A percentile compares a stretch with the other conserved stretches of the same genome.
These are phyloP conservation scores for Eledone cirrhosa DNA, from an alignment of 2,888 invertebrate genomes.

Conservation along the genomic window DNA sequence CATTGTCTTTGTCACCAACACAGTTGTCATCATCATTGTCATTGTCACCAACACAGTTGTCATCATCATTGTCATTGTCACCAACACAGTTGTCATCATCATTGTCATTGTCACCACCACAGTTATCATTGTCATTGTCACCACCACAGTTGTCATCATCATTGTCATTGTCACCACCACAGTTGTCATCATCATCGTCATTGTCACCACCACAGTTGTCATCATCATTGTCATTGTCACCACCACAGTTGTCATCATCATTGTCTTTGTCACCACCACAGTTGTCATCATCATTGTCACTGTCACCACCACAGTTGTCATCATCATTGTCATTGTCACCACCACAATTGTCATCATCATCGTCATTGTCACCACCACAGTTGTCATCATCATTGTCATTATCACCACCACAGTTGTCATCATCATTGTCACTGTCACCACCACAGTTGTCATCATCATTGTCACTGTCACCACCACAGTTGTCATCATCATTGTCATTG, in stretches of 20 bases:
- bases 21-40: too few species aligned
- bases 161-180: too few species aligned
- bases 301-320: background rate
- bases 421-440: background rate
- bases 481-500: background rate
- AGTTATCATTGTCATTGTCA: background rate
- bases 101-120: background rate
- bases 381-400: background rate
- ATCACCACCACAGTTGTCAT: constrained; percentile 1
- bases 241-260: background rate
- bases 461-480: background rate
- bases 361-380: background rate
- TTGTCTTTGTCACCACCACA: background rate
- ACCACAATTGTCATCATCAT: background rate
- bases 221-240: background rate
- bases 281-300: background rate
- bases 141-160: background rate
- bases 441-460: background rate
- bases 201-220: background rate
- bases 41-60: too few species aligned
- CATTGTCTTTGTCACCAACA: too few species aligned
- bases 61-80: too few species aligned
- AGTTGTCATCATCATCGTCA: background rate
- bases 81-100: too few species aligned
- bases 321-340: background rate